Conservation (phyloP, 2,797 vertebrate species). For the Sciurus vulgaris region DNA sequence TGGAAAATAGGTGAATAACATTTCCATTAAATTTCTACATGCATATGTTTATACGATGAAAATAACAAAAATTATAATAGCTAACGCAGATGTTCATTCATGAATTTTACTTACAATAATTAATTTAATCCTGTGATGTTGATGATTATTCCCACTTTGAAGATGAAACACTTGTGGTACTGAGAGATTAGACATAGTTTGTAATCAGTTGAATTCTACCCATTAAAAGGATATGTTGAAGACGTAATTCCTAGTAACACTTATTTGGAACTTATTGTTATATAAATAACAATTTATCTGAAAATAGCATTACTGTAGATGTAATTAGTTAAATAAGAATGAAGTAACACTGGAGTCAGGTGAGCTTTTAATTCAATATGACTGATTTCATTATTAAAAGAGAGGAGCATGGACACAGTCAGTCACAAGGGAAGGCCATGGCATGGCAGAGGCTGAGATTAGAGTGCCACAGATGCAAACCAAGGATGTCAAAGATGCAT, state of each 20-base stretch:
- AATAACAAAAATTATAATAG: background rate
- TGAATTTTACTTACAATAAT: background rate
- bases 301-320: background rate
- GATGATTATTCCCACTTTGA: background rate
- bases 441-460: background rate
- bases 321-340: background rate
- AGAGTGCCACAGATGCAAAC: fast-evolving
- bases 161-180: background rate
- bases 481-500: background rate
- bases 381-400: background rate
- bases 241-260: background rate
- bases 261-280: too few species aligned
- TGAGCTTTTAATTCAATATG: background rate
- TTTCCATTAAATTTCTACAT: background rate
- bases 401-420: background rate
- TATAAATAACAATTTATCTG: background rate
- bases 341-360: background rate
- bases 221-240: background rate
- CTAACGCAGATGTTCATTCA: background rate
- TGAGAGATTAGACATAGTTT: background rate
- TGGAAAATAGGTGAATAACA: background rate
- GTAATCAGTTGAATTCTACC: background rate
- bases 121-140: background rate
- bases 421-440: background rate
- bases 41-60: background rate